These are phyloP conservation scores for Sarcophaga subvicina DNA, from an alignment of 2,888 invertebrate genomes.

Conservation along the genomic window DNA sequence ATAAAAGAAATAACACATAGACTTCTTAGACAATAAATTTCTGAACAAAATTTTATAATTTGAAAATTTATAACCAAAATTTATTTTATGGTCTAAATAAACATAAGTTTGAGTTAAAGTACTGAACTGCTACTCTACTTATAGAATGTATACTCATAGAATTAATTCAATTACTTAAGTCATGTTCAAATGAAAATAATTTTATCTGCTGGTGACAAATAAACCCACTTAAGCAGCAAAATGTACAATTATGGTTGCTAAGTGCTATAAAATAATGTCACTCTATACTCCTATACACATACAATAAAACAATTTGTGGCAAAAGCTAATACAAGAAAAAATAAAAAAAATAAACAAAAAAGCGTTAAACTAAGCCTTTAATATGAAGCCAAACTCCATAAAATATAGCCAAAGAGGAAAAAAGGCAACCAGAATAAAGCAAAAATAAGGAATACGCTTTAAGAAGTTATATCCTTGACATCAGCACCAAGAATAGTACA, in stretches of 20 bases:
- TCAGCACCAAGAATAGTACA: conserved; percentile 31
- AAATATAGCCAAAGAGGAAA: conserved; percentile 2
- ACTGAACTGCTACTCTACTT: not conserved
- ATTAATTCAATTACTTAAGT: conserved; percentile 63
- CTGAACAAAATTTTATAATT: no score
- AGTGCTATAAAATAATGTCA: conserved; percentile 58
- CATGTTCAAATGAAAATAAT: conserved; percentile 51
- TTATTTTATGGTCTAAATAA: not conserved
- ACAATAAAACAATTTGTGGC: conserved; percentile 57
- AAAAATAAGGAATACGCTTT: not conserved
- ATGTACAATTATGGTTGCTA: conserved; percentile 63
- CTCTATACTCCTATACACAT: conserved; percentile 34
- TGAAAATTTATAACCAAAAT: not conserved
- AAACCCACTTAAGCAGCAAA: conserved; percentile 56
- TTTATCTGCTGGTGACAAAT: conserved; percentile 62
- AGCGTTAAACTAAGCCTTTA: conserved; percentile 32
- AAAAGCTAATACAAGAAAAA: not conserved
- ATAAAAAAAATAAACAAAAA: not conserved
- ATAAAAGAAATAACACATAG: no score
- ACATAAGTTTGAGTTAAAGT: not conserved
- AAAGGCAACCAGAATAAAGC: not conserved
- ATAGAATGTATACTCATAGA: not conserved
- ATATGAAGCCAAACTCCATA: conserved; percentile 9
- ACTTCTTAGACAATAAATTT: no score
- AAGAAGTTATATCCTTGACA: conserved; percentile 47